A percentile compares a stretch with the other conserved stretches of the same genome.
These are phyloP conservation scores for Actinostola sp. DNA, from an alignment of 92 coral and sea anemone species.

Conservation along the genomic window DNA sequence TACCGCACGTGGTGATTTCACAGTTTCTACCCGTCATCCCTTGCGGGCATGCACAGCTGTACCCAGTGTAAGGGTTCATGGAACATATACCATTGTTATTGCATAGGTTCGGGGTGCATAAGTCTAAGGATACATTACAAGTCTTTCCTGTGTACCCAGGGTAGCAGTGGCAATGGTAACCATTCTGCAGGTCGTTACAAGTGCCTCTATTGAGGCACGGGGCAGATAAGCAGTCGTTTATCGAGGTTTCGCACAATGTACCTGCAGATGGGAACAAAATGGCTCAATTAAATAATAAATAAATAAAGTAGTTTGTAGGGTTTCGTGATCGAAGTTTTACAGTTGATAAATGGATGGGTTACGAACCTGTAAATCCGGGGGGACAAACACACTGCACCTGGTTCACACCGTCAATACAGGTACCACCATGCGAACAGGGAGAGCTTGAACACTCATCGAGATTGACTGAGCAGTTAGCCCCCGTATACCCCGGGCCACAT, in stretches of 20 bases:
- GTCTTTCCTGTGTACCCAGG: conserved; percentile 60
- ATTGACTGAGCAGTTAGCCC: conserved; percentile 75
- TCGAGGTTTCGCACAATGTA: conserved; percentile 46
- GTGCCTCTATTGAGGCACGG: conserved; percentile 63
- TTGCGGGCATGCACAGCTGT: conserved; percentile 41
- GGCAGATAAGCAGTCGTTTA: conserved; percentile 40
- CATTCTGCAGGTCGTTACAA: conserved; percentile 41
- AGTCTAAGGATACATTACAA: conserved; percentile 54
- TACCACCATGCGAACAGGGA: conserved; percentile 67
- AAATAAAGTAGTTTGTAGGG: background rate
- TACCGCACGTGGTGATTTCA: conserved; percentile 21
- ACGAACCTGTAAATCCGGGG: conserved; percentile 69
- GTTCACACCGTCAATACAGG: conserved; percentile 66
- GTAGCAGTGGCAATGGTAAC: conserved; percentile 51
- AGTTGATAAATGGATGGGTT: too few species aligned
- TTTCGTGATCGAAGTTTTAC: too few species aligned
- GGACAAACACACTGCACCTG: conserved; percentile 62
- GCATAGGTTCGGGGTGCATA: conserved; percentile 43
- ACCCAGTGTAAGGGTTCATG: conserved; percentile 25
- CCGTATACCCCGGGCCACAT: conserved; percentile 74
- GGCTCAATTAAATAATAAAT: background rate
- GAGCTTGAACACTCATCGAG: conserved; percentile 58
- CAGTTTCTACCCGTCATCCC: conserved; percentile 55
- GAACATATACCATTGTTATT: conserved; percentile 48
- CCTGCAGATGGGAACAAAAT: conserved; percentile 51